These are phyloP conservation scores for Drosophila anomalata DNA, from an alignment of 2,888 invertebrate genomes.

Conservation along the genomic window DNA sequence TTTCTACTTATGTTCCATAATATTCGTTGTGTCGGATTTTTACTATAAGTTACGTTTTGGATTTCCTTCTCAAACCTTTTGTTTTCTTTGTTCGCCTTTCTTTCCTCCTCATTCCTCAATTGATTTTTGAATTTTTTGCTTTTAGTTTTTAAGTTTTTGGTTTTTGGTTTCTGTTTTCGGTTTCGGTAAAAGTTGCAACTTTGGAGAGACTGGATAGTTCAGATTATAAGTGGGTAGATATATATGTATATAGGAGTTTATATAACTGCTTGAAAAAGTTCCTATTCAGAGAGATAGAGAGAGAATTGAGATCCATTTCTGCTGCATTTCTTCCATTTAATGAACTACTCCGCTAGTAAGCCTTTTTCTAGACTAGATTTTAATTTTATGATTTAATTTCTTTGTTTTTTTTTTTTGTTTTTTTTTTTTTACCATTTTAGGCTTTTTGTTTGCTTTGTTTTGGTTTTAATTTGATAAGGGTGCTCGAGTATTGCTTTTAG, in stretches of 20 bases:
- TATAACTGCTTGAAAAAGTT: slow-evolving; percentile 58
- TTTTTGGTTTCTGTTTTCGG: slow-evolving; percentile 33
- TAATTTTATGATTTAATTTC: slow-evolving; percentile 33
- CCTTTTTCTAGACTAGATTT: slow-evolving; percentile 58
- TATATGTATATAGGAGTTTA: slow-evolving; percentile 37
- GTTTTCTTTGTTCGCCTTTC: slow-evolving; percentile 41
- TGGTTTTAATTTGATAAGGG: slow-evolving; percentile 63
- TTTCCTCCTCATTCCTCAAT: slow-evolving; percentile 1
- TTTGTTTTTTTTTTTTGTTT: slow-evolving; percentile 39
- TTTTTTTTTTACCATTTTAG: slow-evolving; percentile 27
- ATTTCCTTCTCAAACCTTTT: slow-evolving; percentile 75
- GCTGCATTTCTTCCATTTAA: slow-evolving; percentile 10
- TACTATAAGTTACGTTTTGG: slow-evolving; percentile 81
- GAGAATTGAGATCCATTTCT: slow-evolving; percentile 53
- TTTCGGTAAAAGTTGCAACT: slow-evolving; percentile 61
- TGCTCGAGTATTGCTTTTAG: slow-evolving; percentile 75
- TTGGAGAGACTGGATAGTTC: slow-evolving; percentile 52
- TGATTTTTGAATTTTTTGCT: slow-evolving; percentile 36
- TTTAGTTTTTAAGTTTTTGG: slow-evolving; percentile 34
- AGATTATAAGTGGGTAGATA: slow-evolving; percentile 52
- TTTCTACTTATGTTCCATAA: slow-evolving; percentile 84
- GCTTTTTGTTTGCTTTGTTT: slow-evolving; percentile 24
- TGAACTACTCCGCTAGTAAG: slow-evolving; percentile 67
- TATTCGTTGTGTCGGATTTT: slow-evolving; percentile 84
- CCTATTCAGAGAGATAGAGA: slow-evolving; percentile 42